Conservation (phyloP, 1,140 invertebrate species). For the Spodoptera frugiperda region DNA sequence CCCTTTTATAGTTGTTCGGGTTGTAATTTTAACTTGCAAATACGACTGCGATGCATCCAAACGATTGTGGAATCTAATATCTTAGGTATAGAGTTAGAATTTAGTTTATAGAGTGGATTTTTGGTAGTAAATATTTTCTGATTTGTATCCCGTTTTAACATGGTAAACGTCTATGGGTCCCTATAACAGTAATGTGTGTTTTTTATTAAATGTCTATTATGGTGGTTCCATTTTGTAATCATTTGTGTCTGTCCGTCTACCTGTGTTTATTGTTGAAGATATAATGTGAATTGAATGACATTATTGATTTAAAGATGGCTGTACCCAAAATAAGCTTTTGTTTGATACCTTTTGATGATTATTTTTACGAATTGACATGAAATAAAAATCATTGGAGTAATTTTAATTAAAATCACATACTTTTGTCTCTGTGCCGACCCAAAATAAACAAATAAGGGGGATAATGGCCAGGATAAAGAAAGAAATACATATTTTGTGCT, state of each 20-base stretch:
- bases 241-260: slow-evolving; percentile 13
- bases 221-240: slow-evolving; percentile 8
- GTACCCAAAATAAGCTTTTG: not conserved
- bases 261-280: slow-evolving; percentile 14
- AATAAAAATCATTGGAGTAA: too few relatives aligned
- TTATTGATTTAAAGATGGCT: not conserved
- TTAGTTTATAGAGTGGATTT: slow-evolving; percentile 51
- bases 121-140: slow-evolving; percentile 28
- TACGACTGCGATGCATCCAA: slow-evolving; percentile 62
- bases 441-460: too few relatives aligned
- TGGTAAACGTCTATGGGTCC: slow-evolving; percentile 5
- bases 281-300: slow-evolving; percentile 20
- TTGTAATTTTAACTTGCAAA: slow-evolving; percentile 54
- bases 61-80: slow-evolving; percentile 54
- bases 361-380: too few relatives aligned
- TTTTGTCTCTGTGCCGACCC: too few relatives aligned
- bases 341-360: not conserved
- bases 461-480: not conserved
- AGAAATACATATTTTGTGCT: not conserved
- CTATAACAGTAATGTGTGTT: slow-evolving; percentile 19
- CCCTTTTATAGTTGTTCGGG: slow-evolving; percentile 54
- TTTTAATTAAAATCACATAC: too few relatives aligned
- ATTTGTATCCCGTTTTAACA: slow-evolving; percentile 31
- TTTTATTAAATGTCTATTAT: slow-evolving; percentile 20
- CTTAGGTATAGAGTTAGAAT: slow-evolving; percentile 46